phyloP scores from a whole-genome alignment of 2,888 invertebrate genomes.

The Vannuccia rotundouncinata region DNA sequence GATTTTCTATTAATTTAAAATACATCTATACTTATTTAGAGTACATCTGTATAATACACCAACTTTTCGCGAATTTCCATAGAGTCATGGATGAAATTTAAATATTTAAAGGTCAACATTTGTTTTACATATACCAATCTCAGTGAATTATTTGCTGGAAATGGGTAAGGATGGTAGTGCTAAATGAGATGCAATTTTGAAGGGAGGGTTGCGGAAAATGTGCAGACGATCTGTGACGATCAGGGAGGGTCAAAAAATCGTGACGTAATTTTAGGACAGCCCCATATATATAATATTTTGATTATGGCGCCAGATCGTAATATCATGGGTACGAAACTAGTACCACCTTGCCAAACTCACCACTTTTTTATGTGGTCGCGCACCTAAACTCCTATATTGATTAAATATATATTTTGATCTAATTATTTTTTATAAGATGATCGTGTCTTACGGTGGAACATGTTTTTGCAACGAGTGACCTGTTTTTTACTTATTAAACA shows the following conservation, averaged over 20 bases:
- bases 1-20: neutral
- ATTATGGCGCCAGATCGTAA: too few species aligned
- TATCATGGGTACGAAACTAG: too few species aligned
- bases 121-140: too few species aligned
- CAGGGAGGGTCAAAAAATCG: neutral
- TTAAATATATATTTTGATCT: too few species aligned
- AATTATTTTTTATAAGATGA: too few species aligned
- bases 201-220: neutral
- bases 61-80: neutral
- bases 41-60: neutral
- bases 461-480: too few species aligned
- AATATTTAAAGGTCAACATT: neutral
- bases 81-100: neutral
- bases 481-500: too few species aligned
- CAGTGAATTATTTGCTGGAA: neutral
- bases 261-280: neutral
- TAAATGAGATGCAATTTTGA: neutral
- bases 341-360: too few species aligned
- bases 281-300: neutral
- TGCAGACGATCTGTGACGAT: neutral
- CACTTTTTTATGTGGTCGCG: too few species aligned
- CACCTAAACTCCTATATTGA: too few species aligned
- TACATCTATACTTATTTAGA: too few species aligned
- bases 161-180: neutral
- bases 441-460: too few species aligned